These are phyloP conservation scores for Epinotia brunnichana DNA, from an alignment of 2,888 invertebrate genomes.

Conservation along the genomic window DNA sequence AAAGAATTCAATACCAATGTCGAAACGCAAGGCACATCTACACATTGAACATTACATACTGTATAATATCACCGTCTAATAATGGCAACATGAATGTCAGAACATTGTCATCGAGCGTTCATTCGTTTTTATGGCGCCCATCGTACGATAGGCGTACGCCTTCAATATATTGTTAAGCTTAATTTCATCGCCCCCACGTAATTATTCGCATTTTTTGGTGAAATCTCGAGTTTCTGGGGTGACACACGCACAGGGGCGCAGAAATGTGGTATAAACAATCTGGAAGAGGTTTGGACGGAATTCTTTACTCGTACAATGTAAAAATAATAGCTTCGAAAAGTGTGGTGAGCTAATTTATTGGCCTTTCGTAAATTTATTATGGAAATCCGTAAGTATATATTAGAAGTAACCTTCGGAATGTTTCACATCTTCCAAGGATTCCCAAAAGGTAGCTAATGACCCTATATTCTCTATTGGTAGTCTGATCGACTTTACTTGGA, in stretches of 20 bases:
- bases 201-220: constrained; percentile 71
- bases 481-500: no score
- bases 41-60: background rate
- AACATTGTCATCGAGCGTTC: constrained; percentile 9
- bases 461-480: no score
- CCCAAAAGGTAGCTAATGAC: no score
- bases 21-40: background rate
- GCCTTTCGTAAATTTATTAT: background rate
- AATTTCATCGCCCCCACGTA: constrained; percentile 66
- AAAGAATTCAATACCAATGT: no score
- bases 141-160: constrained; percentile 11
- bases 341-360: no score
- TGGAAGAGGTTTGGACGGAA: constrained; percentile 12
- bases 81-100: background rate
- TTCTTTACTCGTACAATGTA: no score
- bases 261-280: constrained; percentile 10
- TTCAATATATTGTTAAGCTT: constrained; percentile 40
- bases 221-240: constrained; percentile 66
- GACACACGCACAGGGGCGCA: constrained; percentile 53
- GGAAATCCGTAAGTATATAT: background rate
- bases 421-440: no score
- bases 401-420: no score
- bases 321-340: no score
- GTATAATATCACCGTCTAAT: background rate
- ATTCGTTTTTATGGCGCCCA: constrained; percentile 21